phyloP scores from a whole-genome alignment of 2,888 invertebrate species.

The Nemurella pictetii region DNA sequence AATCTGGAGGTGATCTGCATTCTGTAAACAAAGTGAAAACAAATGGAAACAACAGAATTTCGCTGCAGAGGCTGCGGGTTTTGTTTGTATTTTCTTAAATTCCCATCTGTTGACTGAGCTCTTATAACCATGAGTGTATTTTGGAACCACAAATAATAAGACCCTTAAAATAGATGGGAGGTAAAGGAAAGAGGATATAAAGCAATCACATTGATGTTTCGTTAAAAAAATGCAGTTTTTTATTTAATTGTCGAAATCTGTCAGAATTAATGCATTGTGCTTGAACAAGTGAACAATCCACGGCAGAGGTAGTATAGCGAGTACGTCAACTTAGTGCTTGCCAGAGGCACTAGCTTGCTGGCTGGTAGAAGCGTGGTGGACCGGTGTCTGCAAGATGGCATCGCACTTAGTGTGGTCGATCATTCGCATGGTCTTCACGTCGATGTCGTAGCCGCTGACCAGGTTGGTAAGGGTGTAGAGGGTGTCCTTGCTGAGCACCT shows the following conservation, averaged over 20 bases:
- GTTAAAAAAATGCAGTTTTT: background rate
- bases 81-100: too few species aligned
- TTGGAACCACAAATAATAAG: background rate
- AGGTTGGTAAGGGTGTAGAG: conserved; percentile 37
- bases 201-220: background rate
- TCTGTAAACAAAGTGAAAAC: too few species aligned
- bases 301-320: background rate
- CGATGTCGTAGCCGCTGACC: conserved; percentile 40
- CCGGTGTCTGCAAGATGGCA: conserved; percentile 8
- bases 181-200: background rate
- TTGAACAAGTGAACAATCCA: background rate
- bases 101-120: too few species aligned
- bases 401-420: conserved; percentile 38
- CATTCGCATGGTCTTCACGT: conserved; percentile 30
- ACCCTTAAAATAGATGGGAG: background rate
- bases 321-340: background rate
- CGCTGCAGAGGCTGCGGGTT: too few species aligned
- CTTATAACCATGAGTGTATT: background rate
- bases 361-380: background rate
- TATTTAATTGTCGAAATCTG: background rate
- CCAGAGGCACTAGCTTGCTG: background rate
- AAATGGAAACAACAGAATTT: too few species aligned
- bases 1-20: too few species aligned
- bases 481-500: conserved; percentile 35
- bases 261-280: background rate